A percentile compares a stretch with the other conserved stretches of the same genome.
These are phyloP conservation scores for Serilophus lunatus DNA, from an alignment of 2,113 vertebrate species.

Conservation along the genomic window DNA sequence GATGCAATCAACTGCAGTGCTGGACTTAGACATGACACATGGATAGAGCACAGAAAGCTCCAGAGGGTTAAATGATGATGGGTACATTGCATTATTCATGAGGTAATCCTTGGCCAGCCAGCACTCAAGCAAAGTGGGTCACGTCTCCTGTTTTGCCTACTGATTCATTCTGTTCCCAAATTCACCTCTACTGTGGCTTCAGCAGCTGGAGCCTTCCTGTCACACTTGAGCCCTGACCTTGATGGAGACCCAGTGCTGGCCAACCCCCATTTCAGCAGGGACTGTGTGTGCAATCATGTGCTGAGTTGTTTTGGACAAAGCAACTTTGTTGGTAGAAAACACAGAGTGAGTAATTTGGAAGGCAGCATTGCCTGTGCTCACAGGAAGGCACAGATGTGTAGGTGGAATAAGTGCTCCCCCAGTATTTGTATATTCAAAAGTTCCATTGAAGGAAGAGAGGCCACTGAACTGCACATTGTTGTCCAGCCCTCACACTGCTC, in stretches of 20 bases:
- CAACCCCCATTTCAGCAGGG: neutral
- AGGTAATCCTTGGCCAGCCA: neutral
- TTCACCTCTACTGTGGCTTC: neutral
- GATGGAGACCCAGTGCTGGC: neutral
- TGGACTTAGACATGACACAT: neutral
- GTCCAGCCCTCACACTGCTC: neutral
- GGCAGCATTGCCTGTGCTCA: neutral
- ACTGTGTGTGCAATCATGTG: rapidly evolving
- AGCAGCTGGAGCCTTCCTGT: neutral
- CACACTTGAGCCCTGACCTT: neutral
- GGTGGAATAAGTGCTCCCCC: neutral
- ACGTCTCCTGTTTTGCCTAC: neutral
- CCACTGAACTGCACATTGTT: neutral
- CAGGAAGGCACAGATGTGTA: neutral
- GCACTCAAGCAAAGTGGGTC: neutral
- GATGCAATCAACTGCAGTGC: neutral
- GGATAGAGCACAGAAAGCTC: neutral
- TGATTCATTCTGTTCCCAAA: neutral
- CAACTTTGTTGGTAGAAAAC: neutral
- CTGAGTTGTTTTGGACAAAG: neutral
- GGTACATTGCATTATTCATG: neutral
- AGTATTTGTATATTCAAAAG: neutral
- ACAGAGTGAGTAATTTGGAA: neutral
- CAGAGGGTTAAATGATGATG: neutral
- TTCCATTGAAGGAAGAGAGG: neutral